Evolutionary conservation across 2,888 invertebrate species (phyloP).

Genomic region (Apamea epomidion): DNA sequence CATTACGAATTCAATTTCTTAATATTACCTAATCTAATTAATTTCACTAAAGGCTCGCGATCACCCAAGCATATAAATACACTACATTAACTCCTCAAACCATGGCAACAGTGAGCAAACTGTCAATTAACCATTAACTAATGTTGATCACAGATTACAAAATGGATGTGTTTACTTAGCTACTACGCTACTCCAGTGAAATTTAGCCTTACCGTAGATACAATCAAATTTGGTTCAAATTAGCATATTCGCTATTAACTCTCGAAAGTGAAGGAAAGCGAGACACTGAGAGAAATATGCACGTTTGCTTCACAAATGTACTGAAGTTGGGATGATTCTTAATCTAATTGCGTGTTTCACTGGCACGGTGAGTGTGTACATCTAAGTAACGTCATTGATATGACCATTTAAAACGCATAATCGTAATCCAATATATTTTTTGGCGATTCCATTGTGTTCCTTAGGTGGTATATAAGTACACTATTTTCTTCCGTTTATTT

Average conservation of each 20-base stretch:
- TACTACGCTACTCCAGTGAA: constrained; percentile 53
- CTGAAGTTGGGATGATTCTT: constrained; percentile 43
- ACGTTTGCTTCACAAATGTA: constrained; percentile 41
- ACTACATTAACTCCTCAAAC: neutral
- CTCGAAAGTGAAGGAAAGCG: constrained; percentile 76
- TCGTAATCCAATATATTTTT: neutral
- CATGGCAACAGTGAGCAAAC: constrained; percentile 10
- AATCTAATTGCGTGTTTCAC: constrained; percentile 53
- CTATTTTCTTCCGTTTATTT: neutral
- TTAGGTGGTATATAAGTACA: no score
- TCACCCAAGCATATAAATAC: neutral
- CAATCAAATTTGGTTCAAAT: constrained; percentile 66
- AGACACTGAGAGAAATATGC: constrained; percentile 60
- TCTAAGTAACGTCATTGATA: neutral
- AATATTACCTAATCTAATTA: neutral
- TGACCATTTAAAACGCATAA: neutral
- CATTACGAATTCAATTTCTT: neutral
- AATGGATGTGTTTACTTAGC: constrained; percentile 43
- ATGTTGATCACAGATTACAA: constrained; percentile 43
- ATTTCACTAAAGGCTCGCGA: neutral
- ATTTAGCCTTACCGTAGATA: constrained; percentile 57
- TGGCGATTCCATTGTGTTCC: neutral
- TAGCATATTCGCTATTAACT: constrained; percentile 75
- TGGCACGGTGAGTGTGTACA: neutral
- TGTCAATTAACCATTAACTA: constrained; percentile 30